Conservation (phyloP, 2,113 vertebrate genomes). For the Scomber colias region DNA sequence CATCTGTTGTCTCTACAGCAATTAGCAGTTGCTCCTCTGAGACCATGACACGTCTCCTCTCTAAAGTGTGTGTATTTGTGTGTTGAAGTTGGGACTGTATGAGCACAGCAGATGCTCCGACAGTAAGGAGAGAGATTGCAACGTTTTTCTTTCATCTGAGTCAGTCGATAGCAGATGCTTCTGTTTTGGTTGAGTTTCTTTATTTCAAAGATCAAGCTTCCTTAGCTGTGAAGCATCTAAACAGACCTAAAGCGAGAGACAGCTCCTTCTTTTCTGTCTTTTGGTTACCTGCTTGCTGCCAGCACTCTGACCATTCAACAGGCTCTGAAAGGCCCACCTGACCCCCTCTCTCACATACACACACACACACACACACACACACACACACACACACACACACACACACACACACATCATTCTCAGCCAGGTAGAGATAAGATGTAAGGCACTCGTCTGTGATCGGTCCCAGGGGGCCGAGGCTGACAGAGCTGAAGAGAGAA, state of each 20-base stretch:
- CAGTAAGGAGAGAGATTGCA: background rate
- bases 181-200: slow-evolving; percentile 15
- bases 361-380: slow-evolving; percentile 16
- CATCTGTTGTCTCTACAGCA: slow-evolving; percentile 43
- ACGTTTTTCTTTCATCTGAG: background rate
- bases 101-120: slow-evolving; percentile 10
- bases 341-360: slow-evolving; percentile 28
- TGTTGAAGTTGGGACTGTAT: background rate
- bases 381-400: slow-evolving; percentile 12
- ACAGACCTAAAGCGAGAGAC: background rate
- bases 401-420: slow-evolving; percentile 23
- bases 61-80: slow-evolving; percentile 14
- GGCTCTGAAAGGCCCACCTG: slow-evolving; percentile 54
- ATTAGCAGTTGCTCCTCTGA: slow-evolving; percentile 47
- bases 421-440: slow-evolving; percentile 59
- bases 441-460: slow-evolving; percentile 37
- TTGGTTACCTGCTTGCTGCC: background rate
- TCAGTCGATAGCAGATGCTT: slow-evolving; percentile 14
- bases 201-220: too few species aligned
- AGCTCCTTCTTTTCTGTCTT: background rate
- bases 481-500: slow-evolving; percentile 51
- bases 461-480: slow-evolving; percentile 39
- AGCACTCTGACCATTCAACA: slow-evolving; percentile 30
- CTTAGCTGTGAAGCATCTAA: background rate
- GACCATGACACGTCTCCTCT: slow-evolving; percentile 15